Percentiles rank a stretch among this genome's conserved stretches.
Evolutionary conservation across 2,113 vertebrate genomes (phyloP).

Genomic region (Myotis yumanensis): DNA sequence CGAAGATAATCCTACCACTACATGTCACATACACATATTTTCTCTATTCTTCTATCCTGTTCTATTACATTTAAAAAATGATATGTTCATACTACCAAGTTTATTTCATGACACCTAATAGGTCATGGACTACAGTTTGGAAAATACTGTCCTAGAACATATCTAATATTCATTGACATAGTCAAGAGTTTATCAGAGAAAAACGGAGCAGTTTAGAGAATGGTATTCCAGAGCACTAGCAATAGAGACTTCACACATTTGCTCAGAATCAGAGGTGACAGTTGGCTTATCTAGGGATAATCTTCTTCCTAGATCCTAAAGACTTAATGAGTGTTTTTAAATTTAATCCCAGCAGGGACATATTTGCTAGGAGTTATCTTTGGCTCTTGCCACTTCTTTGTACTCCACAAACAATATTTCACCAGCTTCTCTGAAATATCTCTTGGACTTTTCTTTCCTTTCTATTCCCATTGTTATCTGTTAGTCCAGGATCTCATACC

Average conservation of each 20-base stretch:
- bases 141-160: neutral
- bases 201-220: neutral
- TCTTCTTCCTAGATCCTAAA: neutral
- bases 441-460: neutral
- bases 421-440: neutral
- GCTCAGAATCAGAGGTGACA: neutral
- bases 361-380: neutral
- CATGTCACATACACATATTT: neutral
- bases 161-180: neutral
- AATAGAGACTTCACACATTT: neutral
- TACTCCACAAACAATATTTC: neutral
- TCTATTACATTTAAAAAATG: neutral
- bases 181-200: neutral
- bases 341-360: neutral
- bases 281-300: neutral
- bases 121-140: neutral
- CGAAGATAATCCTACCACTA: neutral
- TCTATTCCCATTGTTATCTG: neutral
- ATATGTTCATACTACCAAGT: neutral
- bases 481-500: neutral
- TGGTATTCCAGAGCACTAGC: neutral
- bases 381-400: neutral
- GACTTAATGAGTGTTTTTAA: neutral
- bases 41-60: neutral
- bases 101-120: neutral